Evolutionary conservation across 2,888 invertebrate genomes (phyloP).

Genomic region (Tetranychus piercei): DNA sequence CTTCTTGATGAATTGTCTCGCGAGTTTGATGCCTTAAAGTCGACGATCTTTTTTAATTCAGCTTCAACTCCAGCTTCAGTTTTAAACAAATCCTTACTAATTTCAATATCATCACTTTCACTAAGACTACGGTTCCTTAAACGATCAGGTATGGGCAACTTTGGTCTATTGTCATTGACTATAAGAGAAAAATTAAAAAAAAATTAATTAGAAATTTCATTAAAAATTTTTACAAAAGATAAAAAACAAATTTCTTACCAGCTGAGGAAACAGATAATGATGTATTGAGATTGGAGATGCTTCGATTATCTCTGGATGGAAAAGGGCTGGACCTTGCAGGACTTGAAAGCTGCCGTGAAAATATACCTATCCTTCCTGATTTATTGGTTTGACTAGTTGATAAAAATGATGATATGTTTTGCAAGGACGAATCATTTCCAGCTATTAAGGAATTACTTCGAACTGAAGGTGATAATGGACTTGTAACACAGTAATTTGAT

Average conservation of each 20-base stretch:
- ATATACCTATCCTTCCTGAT: neutral
- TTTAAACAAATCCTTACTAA: neutral
- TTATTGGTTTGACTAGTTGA: neutral
- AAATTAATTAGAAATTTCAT: neutral
- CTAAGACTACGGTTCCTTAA: constrained; percentile 12
- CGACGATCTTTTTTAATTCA: neutral
- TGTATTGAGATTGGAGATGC: neutral
- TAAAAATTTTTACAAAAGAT: constrained; percentile 42
- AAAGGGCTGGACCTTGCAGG: neutral
- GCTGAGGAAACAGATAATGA: neutral
- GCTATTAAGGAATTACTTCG: neutral
- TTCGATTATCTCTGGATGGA: neutral
- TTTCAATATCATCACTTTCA: constrained; percentile 6
- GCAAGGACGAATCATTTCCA: neutral
- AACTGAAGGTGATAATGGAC: constrained; percentile 2
- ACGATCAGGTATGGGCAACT: neutral
- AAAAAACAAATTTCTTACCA: neutral
- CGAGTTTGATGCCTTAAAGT: neutral
- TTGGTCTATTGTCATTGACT: neutral
- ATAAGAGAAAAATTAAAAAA: neutral
- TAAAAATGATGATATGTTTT: constrained; percentile 3
- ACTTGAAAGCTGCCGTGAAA: neutral
- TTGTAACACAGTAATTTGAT: neutral
- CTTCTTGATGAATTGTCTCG: neutral
- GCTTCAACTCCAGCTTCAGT: neutral